Evolutionary conservation across 2,797 vertebrate genomes (phyloP).

Genomic region (Cyprinella venusta): DNA sequence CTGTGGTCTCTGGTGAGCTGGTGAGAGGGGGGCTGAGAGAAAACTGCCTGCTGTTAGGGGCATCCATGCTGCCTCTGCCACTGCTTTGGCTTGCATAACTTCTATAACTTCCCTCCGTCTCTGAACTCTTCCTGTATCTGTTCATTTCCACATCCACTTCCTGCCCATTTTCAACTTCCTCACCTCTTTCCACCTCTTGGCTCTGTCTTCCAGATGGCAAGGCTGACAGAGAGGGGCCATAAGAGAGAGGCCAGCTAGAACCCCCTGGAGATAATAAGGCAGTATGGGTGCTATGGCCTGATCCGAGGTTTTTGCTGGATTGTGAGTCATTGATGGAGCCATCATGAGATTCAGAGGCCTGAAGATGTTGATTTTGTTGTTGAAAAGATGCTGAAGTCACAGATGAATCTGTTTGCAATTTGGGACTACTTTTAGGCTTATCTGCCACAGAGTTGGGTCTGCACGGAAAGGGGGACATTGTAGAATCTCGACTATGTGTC

Average conservation of each 20-base stretch:
- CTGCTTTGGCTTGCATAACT: slow-evolving; percentile 89
- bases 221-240: slow-evolving; percentile 37
- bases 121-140: slow-evolving; percentile 44
- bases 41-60: slow-evolving; percentile 68
- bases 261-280: slow-evolving; percentile 43
- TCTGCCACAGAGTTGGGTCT: slow-evolving; percentile 48
- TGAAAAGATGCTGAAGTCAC: slow-evolving; percentile 39
- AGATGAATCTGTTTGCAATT: slow-evolving; percentile 42
- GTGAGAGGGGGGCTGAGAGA: slow-evolving; percentile 71
- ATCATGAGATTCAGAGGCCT: slow-evolving; percentile 34
- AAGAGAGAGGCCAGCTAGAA: slow-evolving; percentile 55
- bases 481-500: slow-evolving; percentile 69
- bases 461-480: slow-evolving; percentile 41
- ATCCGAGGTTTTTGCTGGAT: slow-evolving; percentile 16
- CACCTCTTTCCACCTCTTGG: slow-evolving; percentile 22
- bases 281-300: slow-evolving; percentile 7
- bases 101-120: slow-evolving; percentile 80
- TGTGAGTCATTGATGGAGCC: slow-evolving; percentile 53
- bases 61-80: slow-evolving; percentile 87
- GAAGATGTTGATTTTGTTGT: slow-evolving; percentile 51
- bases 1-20: slow-evolving; percentile 69
- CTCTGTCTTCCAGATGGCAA: neutral
- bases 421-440: slow-evolving; percentile 43
- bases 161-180: slow-evolving; percentile 2
- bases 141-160: slow-evolving; percentile 61